Evolutionary conservation across 1,140 invertebrate genomes (phyloP).

Genomic region (Pachypeltis micranthus): DNA sequence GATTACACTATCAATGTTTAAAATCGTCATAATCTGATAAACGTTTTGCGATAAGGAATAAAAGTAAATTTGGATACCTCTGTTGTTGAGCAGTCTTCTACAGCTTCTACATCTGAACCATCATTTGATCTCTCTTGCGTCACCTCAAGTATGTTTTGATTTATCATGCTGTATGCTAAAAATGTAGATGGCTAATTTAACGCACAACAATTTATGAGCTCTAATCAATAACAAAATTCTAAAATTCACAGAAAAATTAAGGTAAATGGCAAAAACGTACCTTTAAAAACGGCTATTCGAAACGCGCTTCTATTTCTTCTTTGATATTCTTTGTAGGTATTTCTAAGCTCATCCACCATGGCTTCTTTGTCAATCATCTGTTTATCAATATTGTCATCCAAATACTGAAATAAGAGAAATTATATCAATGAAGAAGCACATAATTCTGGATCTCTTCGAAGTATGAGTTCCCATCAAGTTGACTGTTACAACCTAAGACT

Average conservation of each 20-base stretch:
- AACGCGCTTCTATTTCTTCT: constrained; percentile 54
- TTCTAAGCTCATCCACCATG: constrained; percentile 58
- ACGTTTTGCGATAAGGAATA: no score
- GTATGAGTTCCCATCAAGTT: no score
- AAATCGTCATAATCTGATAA: no score
- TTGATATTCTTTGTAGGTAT: constrained; percentile 54
- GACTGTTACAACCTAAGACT: no score
- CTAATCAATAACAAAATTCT: neutral
- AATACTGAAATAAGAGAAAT: constrained; percentile 41
- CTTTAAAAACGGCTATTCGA: constrained; percentile 48
- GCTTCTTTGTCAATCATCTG: constrained; percentile 57
- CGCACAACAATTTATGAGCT: neutral
- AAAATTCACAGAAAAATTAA: constrained; percentile 3
- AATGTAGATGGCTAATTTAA: neutral
- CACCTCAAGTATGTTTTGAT: neutral
- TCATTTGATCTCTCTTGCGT: neutral
- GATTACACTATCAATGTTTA: no score
- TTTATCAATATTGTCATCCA: constrained; percentile 56
- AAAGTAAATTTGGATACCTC: no score
- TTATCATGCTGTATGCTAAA: neutral
- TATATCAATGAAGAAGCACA: no score
- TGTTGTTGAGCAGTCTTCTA: no score
- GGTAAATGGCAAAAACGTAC: constrained; percentile 38
- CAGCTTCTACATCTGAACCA: constrained; percentile 12
- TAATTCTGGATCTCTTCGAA: no score